These are phyloP conservation scores for Lacerta agilis DNA, from an alignment of 2,797 vertebrate species.

Conservation along the genomic window DNA sequence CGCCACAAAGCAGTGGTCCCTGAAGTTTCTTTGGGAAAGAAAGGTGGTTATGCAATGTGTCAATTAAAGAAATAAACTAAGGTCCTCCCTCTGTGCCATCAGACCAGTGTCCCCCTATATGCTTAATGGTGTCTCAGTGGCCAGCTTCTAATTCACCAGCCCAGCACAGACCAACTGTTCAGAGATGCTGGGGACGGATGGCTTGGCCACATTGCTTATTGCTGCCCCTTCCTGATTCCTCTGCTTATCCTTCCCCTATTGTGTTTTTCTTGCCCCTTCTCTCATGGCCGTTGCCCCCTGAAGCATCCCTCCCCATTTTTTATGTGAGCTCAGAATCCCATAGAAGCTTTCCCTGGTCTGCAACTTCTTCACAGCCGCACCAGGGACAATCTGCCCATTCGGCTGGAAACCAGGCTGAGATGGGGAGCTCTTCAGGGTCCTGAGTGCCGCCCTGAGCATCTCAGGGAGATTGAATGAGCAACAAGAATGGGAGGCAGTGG, in stretches of 20 bases:
- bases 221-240: neutral
- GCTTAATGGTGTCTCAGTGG: neutral
- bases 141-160: neutral
- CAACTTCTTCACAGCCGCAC: neutral
- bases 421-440: neutral
- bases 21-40: too few relatives aligned
- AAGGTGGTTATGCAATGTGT: too few relatives aligned
- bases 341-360: neutral
- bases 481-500: neutral
- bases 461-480: constrained; percentile 33
- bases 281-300: too few relatives aligned
- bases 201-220: neutral
- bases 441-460: constrained; percentile 15
- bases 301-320: neutral
- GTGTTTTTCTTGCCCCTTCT: too few relatives aligned
- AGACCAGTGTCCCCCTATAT: too few relatives aligned
- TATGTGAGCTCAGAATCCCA: constrained; percentile 6
- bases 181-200: neutral
- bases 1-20: too few relatives aligned
- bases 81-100: too few relatives aligned
- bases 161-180: neutral
- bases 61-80: too few relatives aligned
- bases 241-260: neutral
- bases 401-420: neutral
- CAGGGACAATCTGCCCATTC: neutral